Conservation (phyloP, 2,113 vertebrate genomes). For the Cercopithecus mona region DNA sequence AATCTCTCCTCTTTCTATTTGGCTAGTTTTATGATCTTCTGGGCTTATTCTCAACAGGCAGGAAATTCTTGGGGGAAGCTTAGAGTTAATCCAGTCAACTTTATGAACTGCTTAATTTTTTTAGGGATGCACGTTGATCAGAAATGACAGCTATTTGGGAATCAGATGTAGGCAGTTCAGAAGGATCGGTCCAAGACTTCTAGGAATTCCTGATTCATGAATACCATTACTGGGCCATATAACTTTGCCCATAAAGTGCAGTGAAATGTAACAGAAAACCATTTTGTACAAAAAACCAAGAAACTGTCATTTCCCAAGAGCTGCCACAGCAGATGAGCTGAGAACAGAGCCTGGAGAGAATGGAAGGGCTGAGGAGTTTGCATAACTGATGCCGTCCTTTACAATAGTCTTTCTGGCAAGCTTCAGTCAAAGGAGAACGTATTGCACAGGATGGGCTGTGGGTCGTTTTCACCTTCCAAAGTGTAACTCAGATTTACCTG, state of each 20-base stretch:
- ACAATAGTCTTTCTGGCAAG: accelerated
- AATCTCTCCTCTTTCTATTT: neutral
- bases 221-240: neutral
- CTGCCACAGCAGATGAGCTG: neutral
- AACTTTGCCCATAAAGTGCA: neutral
- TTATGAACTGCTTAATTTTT: conserved; percentile 24
- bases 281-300: neutral
- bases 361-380: accelerated
- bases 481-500: neutral
- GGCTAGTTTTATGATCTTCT: conserved; percentile 30
- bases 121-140: neutral
- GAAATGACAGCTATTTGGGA: neutral
- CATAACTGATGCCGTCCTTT: accelerated
- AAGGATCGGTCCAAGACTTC: neutral
- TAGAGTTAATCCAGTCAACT: neutral
- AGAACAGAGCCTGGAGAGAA: neutral
- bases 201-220: neutral
- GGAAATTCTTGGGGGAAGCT: neutral
- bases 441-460: neutral
- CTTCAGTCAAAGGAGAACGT: neutral
- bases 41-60: conserved; percentile 17
- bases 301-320: neutral
- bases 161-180: neutral
- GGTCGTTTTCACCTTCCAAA: neutral
- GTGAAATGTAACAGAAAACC: neutral